Evolutionary conservation across 2,888 invertebrate genomes (phyloP).

Genomic region (Microctonus brassicae): DNA sequence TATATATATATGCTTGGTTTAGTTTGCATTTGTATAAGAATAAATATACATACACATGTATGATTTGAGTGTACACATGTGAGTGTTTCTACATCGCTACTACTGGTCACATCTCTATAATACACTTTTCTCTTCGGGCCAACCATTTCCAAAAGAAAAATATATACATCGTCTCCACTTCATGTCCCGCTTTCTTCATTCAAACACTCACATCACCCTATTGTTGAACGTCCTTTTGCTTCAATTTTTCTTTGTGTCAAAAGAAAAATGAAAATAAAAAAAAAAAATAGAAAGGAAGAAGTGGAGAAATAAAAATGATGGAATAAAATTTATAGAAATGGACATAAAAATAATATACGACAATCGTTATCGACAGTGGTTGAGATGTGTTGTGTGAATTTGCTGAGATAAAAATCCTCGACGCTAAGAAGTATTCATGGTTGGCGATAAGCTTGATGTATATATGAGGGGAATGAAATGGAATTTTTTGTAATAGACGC

Average conservation of each 20-base stretch:
- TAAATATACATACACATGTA: neutral
- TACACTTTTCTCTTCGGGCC: slow-evolving; percentile 36
- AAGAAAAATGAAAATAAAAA: neutral
- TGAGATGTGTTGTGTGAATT: slow-evolving; percentile 33
- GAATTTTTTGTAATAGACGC: neutral
- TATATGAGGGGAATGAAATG: slow-evolving; percentile 19
- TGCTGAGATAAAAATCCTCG: slow-evolving; percentile 30
- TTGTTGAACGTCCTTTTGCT: neutral
- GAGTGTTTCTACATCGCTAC: neutral
- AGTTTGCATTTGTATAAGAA: slow-evolving; percentile 11
- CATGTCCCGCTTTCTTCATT: neutral
- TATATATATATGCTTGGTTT: slow-evolving; percentile 1
- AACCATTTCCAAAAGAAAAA: slow-evolving; percentile 27
- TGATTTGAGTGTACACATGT: slow-evolving; percentile 9
- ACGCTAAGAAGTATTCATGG: slow-evolving; percentile 38
- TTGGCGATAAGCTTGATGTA: slow-evolving; percentile 37
- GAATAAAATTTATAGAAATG: slow-evolving; percentile 19
- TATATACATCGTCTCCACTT: slow-evolving; percentile 7
- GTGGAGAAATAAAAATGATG: neutral
- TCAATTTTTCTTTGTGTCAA: slow-evolving; percentile 15
- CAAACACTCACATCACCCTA: slow-evolving; percentile 5
- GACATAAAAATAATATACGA: neutral
- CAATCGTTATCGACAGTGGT: slow-evolving; percentile 20
- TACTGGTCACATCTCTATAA: slow-evolving; percentile 37
- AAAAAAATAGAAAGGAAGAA: slow-evolving; percentile 6